Evolutionary conservation across 2,797 vertebrate genomes (phyloP).

Genomic region (Acipenser ruthenus): DNA sequence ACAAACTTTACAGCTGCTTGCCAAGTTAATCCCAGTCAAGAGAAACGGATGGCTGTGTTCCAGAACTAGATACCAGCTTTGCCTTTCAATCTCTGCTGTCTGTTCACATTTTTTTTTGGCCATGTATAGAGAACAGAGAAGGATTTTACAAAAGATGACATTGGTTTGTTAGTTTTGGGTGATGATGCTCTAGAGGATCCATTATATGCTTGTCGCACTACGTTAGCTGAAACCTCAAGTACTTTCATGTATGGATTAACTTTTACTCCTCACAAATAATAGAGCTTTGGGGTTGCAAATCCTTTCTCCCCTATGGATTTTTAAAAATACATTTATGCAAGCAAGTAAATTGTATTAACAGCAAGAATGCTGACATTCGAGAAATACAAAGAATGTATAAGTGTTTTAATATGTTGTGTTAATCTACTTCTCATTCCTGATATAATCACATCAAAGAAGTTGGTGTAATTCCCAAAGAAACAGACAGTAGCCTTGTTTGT

Average conservation of each 20-base stretch:
- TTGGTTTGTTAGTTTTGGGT: slow-evolving; percentile 58
- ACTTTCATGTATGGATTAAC: slow-evolving; percentile 80
- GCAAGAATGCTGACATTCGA: slow-evolving; percentile 63
- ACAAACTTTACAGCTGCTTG: slow-evolving; percentile 29
- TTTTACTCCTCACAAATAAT: slow-evolving; percentile 67
- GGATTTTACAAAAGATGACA: slow-evolving; percentile 68
- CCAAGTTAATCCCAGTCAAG: slow-evolving; percentile 40
- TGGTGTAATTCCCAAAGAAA: too few relatives aligned
- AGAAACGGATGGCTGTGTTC: slow-evolving; percentile 44
- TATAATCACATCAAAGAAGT: slow-evolving; percentile 5
- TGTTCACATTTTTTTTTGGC: slow-evolving; percentile 52
- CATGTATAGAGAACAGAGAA: slow-evolving; percentile 45
- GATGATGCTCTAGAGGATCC: slow-evolving; percentile 54
- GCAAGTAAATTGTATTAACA: slow-evolving; percentile 58
- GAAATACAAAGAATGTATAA: slow-evolving; percentile 29
- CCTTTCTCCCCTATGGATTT: slow-evolving; percentile 54
- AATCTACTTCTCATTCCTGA: slow-evolving; percentile 27
- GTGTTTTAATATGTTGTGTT: slow-evolving; percentile 29
- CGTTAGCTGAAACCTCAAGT: slow-evolving; percentile 68
- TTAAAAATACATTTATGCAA: slow-evolving; percentile 60
- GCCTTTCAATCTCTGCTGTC: slow-evolving; percentile 48
- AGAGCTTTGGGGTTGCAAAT: slow-evolving; percentile 64
- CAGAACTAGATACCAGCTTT: slow-evolving; percentile 52
- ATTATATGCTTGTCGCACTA: slow-evolving; percentile 72
- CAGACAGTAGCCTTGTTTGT: too few relatives aligned